Evolutionary conservation across 2,113 vertebrate genomes (phyloP).

Genomic region (Rhabdornis inornatus): DNA sequence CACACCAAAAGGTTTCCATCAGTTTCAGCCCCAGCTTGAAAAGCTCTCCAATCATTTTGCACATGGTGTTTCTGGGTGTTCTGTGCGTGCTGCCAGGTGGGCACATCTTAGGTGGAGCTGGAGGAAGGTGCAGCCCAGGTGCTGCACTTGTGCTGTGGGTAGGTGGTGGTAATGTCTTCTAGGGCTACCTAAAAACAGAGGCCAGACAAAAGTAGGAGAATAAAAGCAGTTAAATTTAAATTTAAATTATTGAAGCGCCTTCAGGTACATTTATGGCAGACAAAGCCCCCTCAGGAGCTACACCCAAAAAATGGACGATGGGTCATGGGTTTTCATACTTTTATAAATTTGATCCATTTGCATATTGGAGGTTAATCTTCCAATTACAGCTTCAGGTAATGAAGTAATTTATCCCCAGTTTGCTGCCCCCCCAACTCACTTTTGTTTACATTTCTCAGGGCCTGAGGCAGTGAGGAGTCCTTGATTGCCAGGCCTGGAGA

Average conservation of each 20-base stretch:
- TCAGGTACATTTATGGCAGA: background rate
- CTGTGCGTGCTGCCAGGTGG: background rate
- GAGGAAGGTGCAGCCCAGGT: background rate
- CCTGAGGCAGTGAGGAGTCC: background rate
- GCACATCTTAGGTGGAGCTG: background rate
- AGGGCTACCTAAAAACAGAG: background rate
- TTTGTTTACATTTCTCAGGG: background rate
- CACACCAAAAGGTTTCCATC: fast-evolving
- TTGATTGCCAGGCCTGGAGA: background rate
- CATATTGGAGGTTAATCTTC: background rate
- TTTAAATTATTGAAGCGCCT: background rate
- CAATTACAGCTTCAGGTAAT: too few species aligned
- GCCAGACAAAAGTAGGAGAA: background rate
- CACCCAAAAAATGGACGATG: background rate
- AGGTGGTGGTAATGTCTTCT: background rate
- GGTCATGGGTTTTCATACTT: background rate
- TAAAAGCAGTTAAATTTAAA: background rate
- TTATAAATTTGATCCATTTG: background rate
- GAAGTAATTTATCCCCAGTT: background rate
- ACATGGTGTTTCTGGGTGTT: fast-evolving
- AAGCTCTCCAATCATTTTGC: background rate
- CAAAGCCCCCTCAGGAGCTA: background rate
- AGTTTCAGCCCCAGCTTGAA: fast-evolving
- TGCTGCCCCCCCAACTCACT: background rate
- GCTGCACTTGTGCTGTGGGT: background rate